Evolutionary conservation across 2,113 vertebrate species (phyloP).

Genomic region (Egretta garzetta): DNA sequence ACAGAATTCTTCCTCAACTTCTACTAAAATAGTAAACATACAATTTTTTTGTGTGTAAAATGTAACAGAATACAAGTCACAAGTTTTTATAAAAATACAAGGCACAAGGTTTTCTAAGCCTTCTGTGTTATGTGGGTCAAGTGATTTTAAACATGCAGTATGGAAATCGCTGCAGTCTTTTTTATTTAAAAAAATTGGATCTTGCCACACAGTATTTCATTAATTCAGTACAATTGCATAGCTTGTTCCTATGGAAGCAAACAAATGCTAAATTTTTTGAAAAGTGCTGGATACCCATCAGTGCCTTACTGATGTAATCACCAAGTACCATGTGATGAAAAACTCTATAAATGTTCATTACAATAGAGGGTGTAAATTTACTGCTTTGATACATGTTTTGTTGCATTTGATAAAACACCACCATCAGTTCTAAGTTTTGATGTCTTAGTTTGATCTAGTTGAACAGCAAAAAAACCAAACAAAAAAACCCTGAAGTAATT

Average conservation of each 20-base stretch:
- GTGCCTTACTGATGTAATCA: neutral
- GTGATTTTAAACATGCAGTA: neutral
- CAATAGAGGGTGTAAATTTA: neutral
- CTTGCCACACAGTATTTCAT: neutral
- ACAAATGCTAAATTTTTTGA: neutral
- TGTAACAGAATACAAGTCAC: neutral
- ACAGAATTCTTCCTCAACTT: neutral
- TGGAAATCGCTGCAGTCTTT: neutral
- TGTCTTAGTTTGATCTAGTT: neutral
- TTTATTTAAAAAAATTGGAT: neutral
- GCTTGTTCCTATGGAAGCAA: neutral
- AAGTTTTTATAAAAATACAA: neutral
- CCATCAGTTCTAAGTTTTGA: neutral
- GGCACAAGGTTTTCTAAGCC: neutral
- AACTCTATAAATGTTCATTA: neutral
- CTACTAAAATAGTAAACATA: neutral
- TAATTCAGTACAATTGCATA: neutral
- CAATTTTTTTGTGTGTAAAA: neutral
- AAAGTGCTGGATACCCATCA: neutral
- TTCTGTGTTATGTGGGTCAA: neutral
- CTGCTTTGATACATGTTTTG: neutral
- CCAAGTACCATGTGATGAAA: neutral
- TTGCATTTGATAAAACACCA: neutral
- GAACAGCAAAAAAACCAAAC: neutral
- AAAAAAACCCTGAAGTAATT: neutral